These are phyloP conservation scores for Prunella himalayana DNA, from an alignment of 2,113 vertebrate genomes.

Conservation along the genomic window DNA sequence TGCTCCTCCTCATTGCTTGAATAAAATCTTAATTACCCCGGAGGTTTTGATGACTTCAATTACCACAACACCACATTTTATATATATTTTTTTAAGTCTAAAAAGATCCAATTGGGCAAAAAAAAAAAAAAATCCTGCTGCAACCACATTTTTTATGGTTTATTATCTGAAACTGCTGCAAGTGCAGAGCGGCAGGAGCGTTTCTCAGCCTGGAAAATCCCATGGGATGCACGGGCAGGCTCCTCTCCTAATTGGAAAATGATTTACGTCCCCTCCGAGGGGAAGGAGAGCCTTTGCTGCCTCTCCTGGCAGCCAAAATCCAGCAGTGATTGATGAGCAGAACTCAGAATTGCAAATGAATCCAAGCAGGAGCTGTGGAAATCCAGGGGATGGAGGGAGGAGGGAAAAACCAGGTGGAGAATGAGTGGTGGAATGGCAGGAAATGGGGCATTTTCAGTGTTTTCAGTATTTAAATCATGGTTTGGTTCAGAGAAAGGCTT, in stretches of 20 bases:
- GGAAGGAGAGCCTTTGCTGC: background rate
- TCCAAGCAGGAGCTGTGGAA: background rate
- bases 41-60: background rate
- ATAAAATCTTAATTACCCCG: background rate
- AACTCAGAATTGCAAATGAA: background rate
- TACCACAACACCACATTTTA: background rate
- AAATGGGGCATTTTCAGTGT: accelerated
- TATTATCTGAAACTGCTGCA: background rate
- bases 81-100: background rate
- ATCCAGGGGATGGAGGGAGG: accelerated
- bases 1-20: background rate
- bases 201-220: background rate
- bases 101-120: background rate
- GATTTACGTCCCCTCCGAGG: background rate
- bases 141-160: background rate
- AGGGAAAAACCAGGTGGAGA: background rate
- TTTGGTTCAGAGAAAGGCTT: accelerated
- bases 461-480: accelerated
- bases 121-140: background rate
- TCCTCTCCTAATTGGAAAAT: background rate
- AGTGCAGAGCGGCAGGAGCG: background rate
- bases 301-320: background rate
- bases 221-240: accelerated
- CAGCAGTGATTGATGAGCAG: accelerated
- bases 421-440: accelerated